Percentiles rank a stretch among this genome's conserved stretches.
Conservation (phyloP, 2,888 invertebrate genomes). For the Empis livida region DNA sequence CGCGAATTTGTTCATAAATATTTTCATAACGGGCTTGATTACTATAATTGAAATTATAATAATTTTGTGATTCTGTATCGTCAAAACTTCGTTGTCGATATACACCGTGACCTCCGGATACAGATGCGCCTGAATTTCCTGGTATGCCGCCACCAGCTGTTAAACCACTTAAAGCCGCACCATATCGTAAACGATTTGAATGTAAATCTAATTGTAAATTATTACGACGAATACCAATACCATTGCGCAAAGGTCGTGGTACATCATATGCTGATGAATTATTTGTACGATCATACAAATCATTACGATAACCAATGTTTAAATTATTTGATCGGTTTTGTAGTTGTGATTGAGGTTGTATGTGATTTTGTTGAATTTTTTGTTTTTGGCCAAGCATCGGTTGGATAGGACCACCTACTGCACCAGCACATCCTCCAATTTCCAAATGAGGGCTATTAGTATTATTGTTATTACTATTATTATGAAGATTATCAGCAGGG, state of each 20-base stretch:
- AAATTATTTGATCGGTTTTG: conserved; percentile 17
- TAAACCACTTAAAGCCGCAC: conserved; percentile 13
- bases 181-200: conserved; percentile 15
- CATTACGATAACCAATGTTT: conserved; percentile 32
- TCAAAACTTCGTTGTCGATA: conserved; percentile 34
- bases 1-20: conserved; percentile 43
- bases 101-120: conserved; percentile 2
- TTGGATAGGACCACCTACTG: conserved; percentile 1
- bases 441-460: neutral
- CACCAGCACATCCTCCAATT: neutral
- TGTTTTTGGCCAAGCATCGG: conserved; percentile 8
- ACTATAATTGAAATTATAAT: conserved; percentile 28
- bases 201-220: conserved; percentile 33
- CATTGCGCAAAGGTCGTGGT: conserved; percentile 30
- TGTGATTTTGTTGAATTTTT: conserved; percentile 12
- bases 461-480: conserved; percentile 5
- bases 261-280: conserved; percentile 30
- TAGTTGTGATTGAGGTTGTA: conserved; percentile 12
- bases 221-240: conserved; percentile 29
- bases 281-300: conserved; percentile 32
- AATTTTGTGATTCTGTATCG: conserved; percentile 35
- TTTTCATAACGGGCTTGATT: conserved; percentile 35
- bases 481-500: conserved; percentile 23
- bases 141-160: conserved; percentile 6
- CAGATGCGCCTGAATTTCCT: conserved; percentile 3